Percentiles rank a stretch among this genome's conserved stretches.
These are phyloP conservation scores for Centropus bengalensis DNA, from an alignment of 2,113 vertebrate genomes.

Conservation along the genomic window DNA sequence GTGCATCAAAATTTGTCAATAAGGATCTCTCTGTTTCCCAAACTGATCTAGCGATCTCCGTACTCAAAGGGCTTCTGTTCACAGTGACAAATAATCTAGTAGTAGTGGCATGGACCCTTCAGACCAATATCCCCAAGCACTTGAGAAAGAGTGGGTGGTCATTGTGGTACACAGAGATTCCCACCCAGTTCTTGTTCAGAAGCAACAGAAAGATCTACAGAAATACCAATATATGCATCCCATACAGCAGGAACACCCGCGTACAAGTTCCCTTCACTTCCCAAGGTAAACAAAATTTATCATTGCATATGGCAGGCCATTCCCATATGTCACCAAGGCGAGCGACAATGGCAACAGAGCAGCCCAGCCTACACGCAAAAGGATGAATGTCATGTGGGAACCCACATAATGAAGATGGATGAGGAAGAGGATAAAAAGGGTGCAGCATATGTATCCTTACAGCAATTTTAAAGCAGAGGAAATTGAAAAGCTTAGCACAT, in stretches of 20 bases:
- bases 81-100: not conserved
- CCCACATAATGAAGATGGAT: not conserved
- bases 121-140: not conserved
- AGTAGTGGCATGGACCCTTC: accelerated
- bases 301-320: not conserved
- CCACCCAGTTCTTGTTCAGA: not conserved
- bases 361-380: not conserved
- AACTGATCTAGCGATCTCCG: not conserved
- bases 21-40: not conserved
- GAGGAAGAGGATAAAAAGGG: not conserved
- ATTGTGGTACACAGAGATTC: not conserved
- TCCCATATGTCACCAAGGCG: not conserved
- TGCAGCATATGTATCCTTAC: not conserved
- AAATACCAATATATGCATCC: not conserved
- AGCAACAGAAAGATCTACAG: not conserved
- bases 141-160: not conserved
- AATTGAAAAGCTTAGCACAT: not conserved
- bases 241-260: accelerated
- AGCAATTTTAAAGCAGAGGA: not conserved
- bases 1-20: not conserved
- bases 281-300: not conserved
- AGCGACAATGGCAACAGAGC: not conserved
- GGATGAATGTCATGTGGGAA: not conserved
- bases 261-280: not conserved
- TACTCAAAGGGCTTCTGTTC: not conserved